These are phyloP conservation scores for Scrobipalpa costella DNA, from an alignment of 2,888 invertebrate genomes.

Conservation along the genomic window DNA sequence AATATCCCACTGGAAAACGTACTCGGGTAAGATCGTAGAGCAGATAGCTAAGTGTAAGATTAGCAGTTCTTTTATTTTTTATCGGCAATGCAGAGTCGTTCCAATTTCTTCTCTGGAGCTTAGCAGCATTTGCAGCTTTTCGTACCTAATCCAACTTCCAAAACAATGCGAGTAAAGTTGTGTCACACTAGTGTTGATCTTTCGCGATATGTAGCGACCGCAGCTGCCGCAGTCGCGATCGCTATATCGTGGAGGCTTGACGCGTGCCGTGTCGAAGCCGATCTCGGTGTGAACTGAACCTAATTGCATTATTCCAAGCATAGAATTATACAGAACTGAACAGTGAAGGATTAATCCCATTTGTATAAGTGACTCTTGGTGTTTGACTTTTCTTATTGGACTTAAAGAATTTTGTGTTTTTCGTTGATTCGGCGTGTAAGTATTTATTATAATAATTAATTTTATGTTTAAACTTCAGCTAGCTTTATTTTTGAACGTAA, in stretches of 20 bases:
- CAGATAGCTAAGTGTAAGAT: no score
- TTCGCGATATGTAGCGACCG: conserved; percentile 27
- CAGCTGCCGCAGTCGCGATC: conserved; percentile 54
- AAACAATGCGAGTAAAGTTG: conserved; percentile 10
- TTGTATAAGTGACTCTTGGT: conserved; percentile 4
- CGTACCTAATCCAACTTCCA: not conserved
- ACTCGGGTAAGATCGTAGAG: no score
- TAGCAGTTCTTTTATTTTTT: no score
- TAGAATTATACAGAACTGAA: not conserved
- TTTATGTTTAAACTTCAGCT: not conserved
- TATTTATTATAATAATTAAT: conserved; percentile 7
- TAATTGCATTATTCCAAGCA: conserved; percentile 6
- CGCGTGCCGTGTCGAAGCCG: conserved; percentile 42
- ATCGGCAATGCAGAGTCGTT: no score
- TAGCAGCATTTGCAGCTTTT: not conserved
- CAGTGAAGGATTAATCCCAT: conserved; percentile 7
- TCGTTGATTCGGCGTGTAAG: conserved; percentile 17
- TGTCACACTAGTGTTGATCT: conserved; percentile 24
- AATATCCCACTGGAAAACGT: no score
- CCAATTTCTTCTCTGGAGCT: not conserved
- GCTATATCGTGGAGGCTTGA: conserved; percentile 54
- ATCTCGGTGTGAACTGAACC: not conserved
- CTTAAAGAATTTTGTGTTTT: conserved; percentile 1
- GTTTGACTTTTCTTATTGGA: not conserved
- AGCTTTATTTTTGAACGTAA: conserved; percentile 3